These are phyloP conservation scores for Trididemnum nubilum DNA, from an alignment of 23 tunicate species.

Conservation along the genomic window DNA sequence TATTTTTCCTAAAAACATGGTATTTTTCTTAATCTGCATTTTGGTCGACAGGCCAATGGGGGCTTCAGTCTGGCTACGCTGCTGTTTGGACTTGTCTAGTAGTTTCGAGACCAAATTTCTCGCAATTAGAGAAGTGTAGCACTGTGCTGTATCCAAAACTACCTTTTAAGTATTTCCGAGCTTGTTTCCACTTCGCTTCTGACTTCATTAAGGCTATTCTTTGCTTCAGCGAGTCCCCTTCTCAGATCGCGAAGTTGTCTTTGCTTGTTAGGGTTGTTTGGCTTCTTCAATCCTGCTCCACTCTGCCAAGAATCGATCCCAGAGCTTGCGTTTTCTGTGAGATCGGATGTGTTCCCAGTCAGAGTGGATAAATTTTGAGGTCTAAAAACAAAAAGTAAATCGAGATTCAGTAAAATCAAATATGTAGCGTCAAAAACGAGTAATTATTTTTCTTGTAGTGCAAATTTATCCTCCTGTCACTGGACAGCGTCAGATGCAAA, in stretches of 20 bases:
- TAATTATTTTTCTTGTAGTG: too few relatives aligned
- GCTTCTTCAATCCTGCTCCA: not conserved
- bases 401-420: not conserved
- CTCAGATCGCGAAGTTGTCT: constrained; percentile 38
- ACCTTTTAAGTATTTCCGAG: constrained; percentile 58
- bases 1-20: too few relatives aligned
- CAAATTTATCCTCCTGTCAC: too few relatives aligned
- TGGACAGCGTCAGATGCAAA: too few relatives aligned
- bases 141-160: too few relatives aligned
- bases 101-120: too few relatives aligned
- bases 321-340: not conserved
- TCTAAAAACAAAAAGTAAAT: not conserved
- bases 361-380: not conserved
- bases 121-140: too few relatives aligned
- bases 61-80: too few relatives aligned
- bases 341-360: not conserved
- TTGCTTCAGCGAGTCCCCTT: constrained; percentile 58
- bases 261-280: constrained; percentile 29
- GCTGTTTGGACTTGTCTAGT: too few relatives aligned
- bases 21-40: too few relatives aligned
- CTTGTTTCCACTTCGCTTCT: constrained; percentile 58
- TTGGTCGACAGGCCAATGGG: too few relatives aligned
- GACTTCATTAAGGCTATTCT: constrained; percentile 57
- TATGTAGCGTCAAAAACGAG: too few relatives aligned
- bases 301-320: constrained; percentile 17